Evolutionary conservation across 1,140 invertebrate genomes (phyloP).

Genomic region (Penaeus indicus): DNA sequence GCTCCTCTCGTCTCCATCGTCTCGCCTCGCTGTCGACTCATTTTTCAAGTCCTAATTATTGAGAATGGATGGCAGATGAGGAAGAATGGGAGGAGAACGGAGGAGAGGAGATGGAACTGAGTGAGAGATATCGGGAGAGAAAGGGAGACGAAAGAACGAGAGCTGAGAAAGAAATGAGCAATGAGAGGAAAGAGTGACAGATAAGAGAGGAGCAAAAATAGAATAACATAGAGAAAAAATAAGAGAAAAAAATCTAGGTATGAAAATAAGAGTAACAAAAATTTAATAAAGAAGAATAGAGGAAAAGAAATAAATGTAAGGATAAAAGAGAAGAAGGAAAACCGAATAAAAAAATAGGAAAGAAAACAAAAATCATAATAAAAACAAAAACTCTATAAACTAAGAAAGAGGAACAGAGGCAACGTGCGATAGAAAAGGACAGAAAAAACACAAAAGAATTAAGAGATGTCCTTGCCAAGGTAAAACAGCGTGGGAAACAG

Average conservation of each 20-base stretch:
- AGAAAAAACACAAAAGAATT: too few relatives aligned
- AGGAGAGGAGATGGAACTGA: background rate
- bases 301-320: background rate
- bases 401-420: too few relatives aligned
- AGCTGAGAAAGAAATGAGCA: background rate
- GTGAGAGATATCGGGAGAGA: background rate
- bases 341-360: too few relatives aligned
- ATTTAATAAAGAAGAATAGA: background rate
- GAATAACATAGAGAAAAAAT: background rate
- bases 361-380: too few relatives aligned
- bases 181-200: background rate
- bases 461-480: too few relatives aligned
- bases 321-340: too few relatives aligned
- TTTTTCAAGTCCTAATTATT: too few relatives aligned
- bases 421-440: too few relatives aligned
- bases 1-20: too few relatives aligned
- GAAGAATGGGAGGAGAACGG: background rate
- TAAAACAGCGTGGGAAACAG: too few relatives aligned
- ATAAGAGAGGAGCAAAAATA: background rate
- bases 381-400: too few relatives aligned
- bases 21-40: too few relatives aligned
- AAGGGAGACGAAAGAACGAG: constrained; percentile 7
- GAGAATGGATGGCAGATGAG: background rate
- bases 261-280: background rate
- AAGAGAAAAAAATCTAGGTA: background rate